Conservation (phyloP, 2,797 vertebrate species). For the Atherinosoma microstoma region DNA sequence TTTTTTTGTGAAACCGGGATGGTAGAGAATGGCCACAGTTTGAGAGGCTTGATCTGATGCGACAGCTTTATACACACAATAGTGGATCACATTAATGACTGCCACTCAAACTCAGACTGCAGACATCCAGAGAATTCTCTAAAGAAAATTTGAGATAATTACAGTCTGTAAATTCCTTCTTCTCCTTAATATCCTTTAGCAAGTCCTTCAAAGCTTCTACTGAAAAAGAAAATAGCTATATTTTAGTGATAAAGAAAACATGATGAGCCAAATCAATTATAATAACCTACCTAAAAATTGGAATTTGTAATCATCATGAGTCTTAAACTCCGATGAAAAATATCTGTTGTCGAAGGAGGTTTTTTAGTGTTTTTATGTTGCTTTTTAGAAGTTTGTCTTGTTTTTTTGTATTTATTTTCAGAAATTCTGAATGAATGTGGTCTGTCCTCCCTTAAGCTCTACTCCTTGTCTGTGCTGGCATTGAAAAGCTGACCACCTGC, state of each 20-base stretch:
- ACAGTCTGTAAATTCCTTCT: background rate
- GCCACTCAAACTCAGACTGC: no score
- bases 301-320: background rate
- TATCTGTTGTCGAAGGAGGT: background rate
- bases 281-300: background rate
- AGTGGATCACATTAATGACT: no score
- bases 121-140: no score
- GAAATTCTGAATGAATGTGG: constrained; percentile 34
- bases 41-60: no score
- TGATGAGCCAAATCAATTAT: background rate
- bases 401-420: constrained; percentile 8
- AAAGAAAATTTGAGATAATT: background rate
- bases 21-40: no score
- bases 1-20: no score
- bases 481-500: constrained; percentile 11
- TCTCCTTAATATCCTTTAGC: background rate
- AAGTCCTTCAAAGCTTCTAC: background rate
- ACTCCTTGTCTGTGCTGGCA: constrained; percentile 9
- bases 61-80: no score
- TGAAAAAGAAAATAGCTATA: background rate
- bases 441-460: constrained; percentile 22
- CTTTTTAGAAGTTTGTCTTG: background rate
- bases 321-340: background rate
- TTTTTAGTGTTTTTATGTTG: background rate
- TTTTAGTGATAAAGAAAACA: background rate